A percentile compares a stretch with the other conserved stretches of the same genome.
phyloP scores from a whole-genome alignment of 2,888 invertebrate genomes.

The Gasteruption jaculator region DNA sequence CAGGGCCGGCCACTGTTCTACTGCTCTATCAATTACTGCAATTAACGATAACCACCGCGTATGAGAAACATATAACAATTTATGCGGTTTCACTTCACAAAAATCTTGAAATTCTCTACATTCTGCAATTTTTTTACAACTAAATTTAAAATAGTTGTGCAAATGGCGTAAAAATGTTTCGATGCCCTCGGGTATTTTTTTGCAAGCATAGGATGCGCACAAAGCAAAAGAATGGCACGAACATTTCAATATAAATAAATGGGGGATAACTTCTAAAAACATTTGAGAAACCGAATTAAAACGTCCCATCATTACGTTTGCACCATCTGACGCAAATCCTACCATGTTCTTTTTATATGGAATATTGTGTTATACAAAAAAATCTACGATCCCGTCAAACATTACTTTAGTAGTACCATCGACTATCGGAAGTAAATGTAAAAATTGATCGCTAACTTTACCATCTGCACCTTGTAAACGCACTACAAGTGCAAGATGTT shows the following conservation, averaged over 20 bases:
- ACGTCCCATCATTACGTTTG: slow-evolving; percentile 39
- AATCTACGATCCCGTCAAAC: slow-evolving; percentile 24
- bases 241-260: slow-evolving; percentile 40
- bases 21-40: slow-evolving; percentile 21
- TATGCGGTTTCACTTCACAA: slow-evolving; percentile 30
- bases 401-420: slow-evolving; percentile 23
- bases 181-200: slow-evolving; percentile 33
- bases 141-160: slow-evolving; percentile 36
- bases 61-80: slow-evolving; percentile 28
- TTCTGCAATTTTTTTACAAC: slow-evolving; percentile 31
- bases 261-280: slow-evolving; percentile 34
- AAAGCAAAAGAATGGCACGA: slow-evolving; percentile 40
- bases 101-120: slow-evolving; percentile 33
- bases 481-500: slow-evolving; percentile 29
- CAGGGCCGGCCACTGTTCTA: slow-evolving; percentile 28
- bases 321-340: slow-evolving; percentile 44
- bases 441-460: slow-evolving; percentile 20
- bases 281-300: slow-evolving; percentile 34
- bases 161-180: slow-evolving; percentile 33
- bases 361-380: slow-evolving; percentile 27
- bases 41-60: slow-evolving; percentile 29
- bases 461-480: slow-evolving; percentile 17
- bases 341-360: slow-evolving; percentile 36
- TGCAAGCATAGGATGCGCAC: slow-evolving; percentile 35
- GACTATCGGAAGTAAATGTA: slow-evolving; percentile 26